A percentile compares a stretch with the other conserved stretches of the same genome.
Evolutionary conservation across 2,888 invertebrate species (phyloP).

Genomic region (Eulithis testata): DNA sequence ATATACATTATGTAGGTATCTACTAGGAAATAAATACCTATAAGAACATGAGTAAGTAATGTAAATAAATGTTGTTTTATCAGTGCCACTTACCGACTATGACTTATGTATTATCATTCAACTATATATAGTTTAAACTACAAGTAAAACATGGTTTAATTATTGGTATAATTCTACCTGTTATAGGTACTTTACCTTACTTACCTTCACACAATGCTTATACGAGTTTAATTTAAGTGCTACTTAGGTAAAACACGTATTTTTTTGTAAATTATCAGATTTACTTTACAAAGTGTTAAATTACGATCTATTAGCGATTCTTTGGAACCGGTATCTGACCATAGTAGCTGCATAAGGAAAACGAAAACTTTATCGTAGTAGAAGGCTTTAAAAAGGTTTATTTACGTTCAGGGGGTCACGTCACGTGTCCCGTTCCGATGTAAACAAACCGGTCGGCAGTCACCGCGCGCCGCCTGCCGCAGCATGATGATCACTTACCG

Average conservation of each 20-base stretch:
- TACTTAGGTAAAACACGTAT: too few relatives aligned
- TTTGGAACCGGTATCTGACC: slow-evolving; percentile 14
- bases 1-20: slow-evolving; percentile 10
- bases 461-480: slow-evolving; percentile 48
- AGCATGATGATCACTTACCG: slow-evolving; percentile 74
- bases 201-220: too few relatives aligned
- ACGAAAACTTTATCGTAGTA: slow-evolving; percentile 36
- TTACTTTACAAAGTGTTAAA: neutral
- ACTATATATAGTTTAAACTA: slow-evolving; percentile 1
- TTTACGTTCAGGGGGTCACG: slow-evolving; percentile 69
- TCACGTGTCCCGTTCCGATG: slow-evolving; percentile 73
- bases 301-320: neutral
- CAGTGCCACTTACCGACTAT: slow-evolving; percentile 21
- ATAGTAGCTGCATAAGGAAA: slow-evolving; percentile 34
- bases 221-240: too few relatives aligned
- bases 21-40: slow-evolving; percentile 26
- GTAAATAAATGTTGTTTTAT: slow-evolving; percentile 28
- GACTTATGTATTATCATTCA: slow-evolving; percentile 7
- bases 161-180: too few relatives aligned
- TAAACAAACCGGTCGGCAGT: slow-evolving; percentile 78
- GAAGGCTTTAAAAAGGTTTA: slow-evolving; percentile 48
- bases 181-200: too few relatives aligned
- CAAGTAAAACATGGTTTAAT: too few relatives aligned
- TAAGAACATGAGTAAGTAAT: slow-evolving; percentile 5
- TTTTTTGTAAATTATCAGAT: neutral